Percentiles rank a stretch among this genome's conserved stretches.
Conservation (phyloP, 1,140 invertebrate genomes). For the Gryllus bimaculatus region DNA sequence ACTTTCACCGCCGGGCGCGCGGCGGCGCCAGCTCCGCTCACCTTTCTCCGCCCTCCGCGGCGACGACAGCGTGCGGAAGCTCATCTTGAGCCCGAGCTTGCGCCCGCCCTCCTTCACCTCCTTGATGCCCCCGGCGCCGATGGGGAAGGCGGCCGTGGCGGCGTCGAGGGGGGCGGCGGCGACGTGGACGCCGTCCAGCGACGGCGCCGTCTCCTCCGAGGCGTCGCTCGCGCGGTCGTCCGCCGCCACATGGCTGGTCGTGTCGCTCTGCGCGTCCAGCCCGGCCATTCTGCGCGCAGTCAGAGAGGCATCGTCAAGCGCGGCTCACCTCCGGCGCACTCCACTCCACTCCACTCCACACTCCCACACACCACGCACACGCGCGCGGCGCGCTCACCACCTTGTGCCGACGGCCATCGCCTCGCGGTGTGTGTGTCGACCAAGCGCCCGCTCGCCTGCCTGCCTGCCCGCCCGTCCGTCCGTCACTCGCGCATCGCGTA, state of each 20-base stretch:
- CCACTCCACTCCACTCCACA: background rate
- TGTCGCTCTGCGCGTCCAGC: background rate
- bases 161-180: background rate
- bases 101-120: slow-evolving; percentile 9
- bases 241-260: background rate
- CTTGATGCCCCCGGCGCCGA: background rate
- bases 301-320: background rate
- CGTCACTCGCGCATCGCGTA: no score
- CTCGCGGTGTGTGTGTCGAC: no score
- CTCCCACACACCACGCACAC: background rate
- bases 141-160: background rate
- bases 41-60: slow-evolving; percentile 10
- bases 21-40: background rate
- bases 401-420: no score
- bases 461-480: no score
- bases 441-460: no score
- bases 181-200: background rate
- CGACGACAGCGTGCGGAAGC: slow-evolving; percentile 13
- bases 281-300: slow-evolving; percentile 6
- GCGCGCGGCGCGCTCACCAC: no score
- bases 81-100: slow-evolving; percentile 7
- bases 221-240: background rate
- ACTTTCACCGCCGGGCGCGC: no score
- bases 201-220: background rate
- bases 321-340: no score